Base-by-base conservation (phyloP, 2,888 invertebrate species). In the Aphodius sticticus region DNA sequence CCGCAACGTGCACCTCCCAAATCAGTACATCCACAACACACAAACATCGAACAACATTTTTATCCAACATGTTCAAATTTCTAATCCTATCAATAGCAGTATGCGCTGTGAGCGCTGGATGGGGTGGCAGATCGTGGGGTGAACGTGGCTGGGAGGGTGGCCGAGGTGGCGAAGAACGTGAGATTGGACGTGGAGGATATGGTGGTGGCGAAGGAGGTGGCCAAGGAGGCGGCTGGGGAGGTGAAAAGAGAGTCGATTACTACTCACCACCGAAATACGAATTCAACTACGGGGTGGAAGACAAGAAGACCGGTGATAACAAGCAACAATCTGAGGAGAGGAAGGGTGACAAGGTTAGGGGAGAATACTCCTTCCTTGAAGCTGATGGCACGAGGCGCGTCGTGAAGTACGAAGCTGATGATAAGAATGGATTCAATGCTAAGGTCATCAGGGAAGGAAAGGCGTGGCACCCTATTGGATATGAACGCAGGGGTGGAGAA, bases 281-380 rank as follows among this genome's bases (percentile, higher is more conserved):
- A 79, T 90, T 89, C 82, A 85, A 87, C 9, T 90, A 90, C 83
- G 82, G 86, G 1, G 89, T 90, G 1, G 87, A 88, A 74, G 90
- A 90, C 84, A 87, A 87, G 2, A 88, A 89, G 81, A 90, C 90
- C 16, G 90, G 90, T 0, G 90, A 90, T 80, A 87, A 89, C 69
- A 90, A 90, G 81, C 86, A 87, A 77, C 90, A 90, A 78, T 87
- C 88, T 79, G 90, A 90, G 82, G 69, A 84, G 3, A 88, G 89
- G 78, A 87, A 89, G 81, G 89, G 88, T 69, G 88, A 90, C 82
- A 85, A 83, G 75, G 90, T 90, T 16, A 86, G 88, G 74, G 90
- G 90, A 2, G 84, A 86, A 79, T 90, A 90, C 79, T 87, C 88
- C 78, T 82, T 90, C 1, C 85, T 90, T 81, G 90, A 90, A 81